Base-by-base conservation (phyloP, 2,797 vertebrate species). In the Eutrigla gurnardus region DNA sequence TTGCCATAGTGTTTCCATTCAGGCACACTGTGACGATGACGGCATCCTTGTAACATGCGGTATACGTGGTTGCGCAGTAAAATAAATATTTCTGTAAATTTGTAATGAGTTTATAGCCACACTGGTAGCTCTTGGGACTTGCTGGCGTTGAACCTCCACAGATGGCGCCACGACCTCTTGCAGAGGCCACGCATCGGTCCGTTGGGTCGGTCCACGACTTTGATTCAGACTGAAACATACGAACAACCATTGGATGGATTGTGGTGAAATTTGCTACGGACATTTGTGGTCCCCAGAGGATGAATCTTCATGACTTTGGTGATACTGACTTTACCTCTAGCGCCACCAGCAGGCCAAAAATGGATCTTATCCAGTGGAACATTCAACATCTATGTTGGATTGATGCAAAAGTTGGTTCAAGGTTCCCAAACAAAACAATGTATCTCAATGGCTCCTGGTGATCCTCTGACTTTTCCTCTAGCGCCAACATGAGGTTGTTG, bases 1-100 rank as follows among this genome's bases (percentile, higher is more conserved):
- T 47, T 64, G 37, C 32, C 60, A 0, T 4, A 6, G 42, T 70
- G 57, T 70, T 75, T 70, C 9, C 46, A 37, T 36, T 53, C 10
- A 39, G 4, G 42, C 15, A 40, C 8, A 43, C 32, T 63, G 40
- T 15, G 7, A 57, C 36, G 11, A 15, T 66, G 60, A 73, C 60
- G 12, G 15, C 36, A 77, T 74, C 47, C n/a, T 17, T 68, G 18
- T 64, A 43, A 57, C 50, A 52, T 78, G 49, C 25, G 57, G 25
- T 2, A 58, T 17, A 46, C 9, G 1, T 18, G 9, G 35, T 43
- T 47, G 49, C 25, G 7, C 13, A 47, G 13, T 67, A 36, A 36
- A 52, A 52, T 54, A 33, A 47, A 58, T 65, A 11, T 57, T 63
- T 45, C 18, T 52, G 4, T 70, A 32, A 45, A 25, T 25, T 40